phyloP scores from a whole-genome alignment of 2,113 vertebrate species.

The Romanogobio albipinnatus region DNA sequence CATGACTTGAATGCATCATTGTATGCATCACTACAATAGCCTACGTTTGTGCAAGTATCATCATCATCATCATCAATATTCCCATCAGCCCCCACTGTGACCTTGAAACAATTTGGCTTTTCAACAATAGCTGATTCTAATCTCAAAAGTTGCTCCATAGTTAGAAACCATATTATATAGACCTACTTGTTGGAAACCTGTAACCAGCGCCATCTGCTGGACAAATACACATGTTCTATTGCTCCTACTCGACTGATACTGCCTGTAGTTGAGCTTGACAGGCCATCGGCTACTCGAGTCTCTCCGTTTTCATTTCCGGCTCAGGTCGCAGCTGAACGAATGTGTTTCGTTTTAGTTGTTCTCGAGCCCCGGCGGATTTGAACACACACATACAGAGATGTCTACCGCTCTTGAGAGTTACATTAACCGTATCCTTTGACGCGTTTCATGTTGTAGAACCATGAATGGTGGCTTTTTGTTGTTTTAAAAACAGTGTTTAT shows the following conservation, averaged over 20 bases:
- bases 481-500: background rate
- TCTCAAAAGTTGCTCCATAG: background rate
- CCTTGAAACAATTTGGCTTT: slow-evolving; percentile 19
- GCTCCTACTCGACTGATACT: slow-evolving; percentile 19
- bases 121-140: background rate
- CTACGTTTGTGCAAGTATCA: background rate
- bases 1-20: background rate
- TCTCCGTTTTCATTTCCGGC: background rate
- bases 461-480: background rate
- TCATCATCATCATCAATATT: background rate
- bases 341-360: background rate
- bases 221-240: background rate
- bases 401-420: slow-evolving; percentile 81
- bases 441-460: background rate
- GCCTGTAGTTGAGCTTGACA: background rate
- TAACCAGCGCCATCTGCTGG: slow-evolving; percentile 11
- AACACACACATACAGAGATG: slow-evolving; percentile 61
- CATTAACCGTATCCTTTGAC: slow-evolving; percentile 79
- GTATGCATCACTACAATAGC: background rate
- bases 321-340: background rate
- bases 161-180: background rate
- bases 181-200: background rate
- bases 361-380: background rate
- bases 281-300: slow-evolving; percentile 19
- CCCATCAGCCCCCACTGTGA: background rate